Evolutionary conservation across 2,797 vertebrate genomes (phyloP).

Genomic region (Numenius phaeopus): DNA sequence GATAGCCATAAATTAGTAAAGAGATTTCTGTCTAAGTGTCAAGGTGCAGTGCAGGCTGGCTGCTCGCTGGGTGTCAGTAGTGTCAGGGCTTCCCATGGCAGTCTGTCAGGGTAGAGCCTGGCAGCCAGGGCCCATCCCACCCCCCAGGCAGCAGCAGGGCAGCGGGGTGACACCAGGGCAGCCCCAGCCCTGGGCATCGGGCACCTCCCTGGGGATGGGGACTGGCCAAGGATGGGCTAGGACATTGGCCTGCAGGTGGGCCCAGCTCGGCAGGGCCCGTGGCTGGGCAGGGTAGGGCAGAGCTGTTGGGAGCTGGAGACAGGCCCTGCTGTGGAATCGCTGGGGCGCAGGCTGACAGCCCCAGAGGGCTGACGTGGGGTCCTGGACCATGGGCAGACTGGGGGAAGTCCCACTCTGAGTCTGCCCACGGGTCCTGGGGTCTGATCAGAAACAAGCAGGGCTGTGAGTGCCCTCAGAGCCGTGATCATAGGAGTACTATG

Average conservation of each 20-base stretch:
- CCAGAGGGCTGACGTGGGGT: neutral
- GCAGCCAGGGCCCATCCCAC: neutral
- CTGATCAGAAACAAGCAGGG: neutral
- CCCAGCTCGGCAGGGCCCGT: accelerated
- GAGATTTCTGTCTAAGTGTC: neutral
- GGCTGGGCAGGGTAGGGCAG: neutral
- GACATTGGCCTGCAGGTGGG: no score
- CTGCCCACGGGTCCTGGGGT: accelerated
- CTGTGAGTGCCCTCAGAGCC: neutral
- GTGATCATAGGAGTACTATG: neutral
- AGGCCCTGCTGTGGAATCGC: accelerated
- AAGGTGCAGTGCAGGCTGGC: no score
- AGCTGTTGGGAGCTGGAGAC: neutral
- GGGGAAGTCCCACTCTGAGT: no score
- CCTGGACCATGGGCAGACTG: neutral
- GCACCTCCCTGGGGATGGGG: neutral
- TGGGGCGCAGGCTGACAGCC: neutral
- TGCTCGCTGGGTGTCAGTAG: neutral
- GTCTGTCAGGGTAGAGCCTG: neutral
- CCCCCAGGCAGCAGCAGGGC: neutral
- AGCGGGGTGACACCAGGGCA: accelerated
- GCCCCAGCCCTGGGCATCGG: accelerated
- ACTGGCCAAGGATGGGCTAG: accelerated
- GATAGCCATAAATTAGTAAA: neutral
- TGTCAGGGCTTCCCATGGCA: accelerated